Base-by-base conservation (phyloP, 2,113 vertebrate species). In the Condylura cristata region DNA sequence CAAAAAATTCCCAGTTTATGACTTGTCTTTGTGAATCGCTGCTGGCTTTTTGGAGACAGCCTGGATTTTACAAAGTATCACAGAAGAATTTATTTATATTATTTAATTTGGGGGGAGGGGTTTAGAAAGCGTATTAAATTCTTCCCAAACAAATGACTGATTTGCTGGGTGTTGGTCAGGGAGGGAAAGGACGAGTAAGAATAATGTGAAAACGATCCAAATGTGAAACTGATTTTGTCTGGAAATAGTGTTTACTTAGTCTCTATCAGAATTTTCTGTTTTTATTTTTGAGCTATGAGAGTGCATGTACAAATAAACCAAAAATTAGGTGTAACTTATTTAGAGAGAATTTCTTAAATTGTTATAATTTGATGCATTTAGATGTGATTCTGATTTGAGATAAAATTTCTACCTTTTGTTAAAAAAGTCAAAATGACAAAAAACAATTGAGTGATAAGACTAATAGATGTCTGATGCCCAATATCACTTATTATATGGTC, bases 321-420 rank as follows among this genome's bases (percentile, higher is more conserved):
- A 85, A 97, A 97, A 82, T 90, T 85, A 93, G 79, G 75, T 71
- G 96, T n/a, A 51, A 97, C 90, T 95, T 95, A 90, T 89, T 58
- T 90, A 97, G 68, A 92, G 46, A 56, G 34, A 87, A 41, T 91
- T 46, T 24, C 94, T 96, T 87, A 53, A 81, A 79, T 74, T 97
- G 96, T 97, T 95, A 56, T 87, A 30, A 95, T 95, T 96, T 96
- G 68, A 65, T 97, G 48, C 41, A 81, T 89, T 96, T 96, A 92
- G 39, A 75, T 96, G 66, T 95, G 61, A 89, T 66, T 97, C 74
- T 96, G 90, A 96, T 95, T 95, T 97, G 75, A 93, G 83, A 58
- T 94, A 97, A 90, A 96, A 95, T 96, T 95, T 97, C 32, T 88
- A 70, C 85, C 85, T 95, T 97, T 94, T 79, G 20, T 96, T 96